These are phyloP conservation scores for Emydocephalus ijimae DNA, from an alignment of 2,113 vertebrate species.

Conservation along the genomic window DNA sequence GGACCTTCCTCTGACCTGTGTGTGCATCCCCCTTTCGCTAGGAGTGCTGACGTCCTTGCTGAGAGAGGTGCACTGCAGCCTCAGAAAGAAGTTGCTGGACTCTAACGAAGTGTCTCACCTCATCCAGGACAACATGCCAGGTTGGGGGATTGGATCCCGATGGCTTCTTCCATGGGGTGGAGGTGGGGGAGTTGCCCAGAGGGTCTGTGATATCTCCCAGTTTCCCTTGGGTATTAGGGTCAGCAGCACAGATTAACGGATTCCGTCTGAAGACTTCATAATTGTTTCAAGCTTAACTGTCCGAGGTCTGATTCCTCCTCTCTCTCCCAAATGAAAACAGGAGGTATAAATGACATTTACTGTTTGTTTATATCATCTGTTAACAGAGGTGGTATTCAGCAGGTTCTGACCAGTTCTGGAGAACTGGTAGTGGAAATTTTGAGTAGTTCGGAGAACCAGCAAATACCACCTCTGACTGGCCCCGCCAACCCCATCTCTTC, in stretches of 20 bases:
- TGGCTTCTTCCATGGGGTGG: accelerated
- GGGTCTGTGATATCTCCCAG: neutral
- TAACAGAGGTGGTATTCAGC: neutral
- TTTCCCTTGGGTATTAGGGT: neutral
- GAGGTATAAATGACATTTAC: neutral
- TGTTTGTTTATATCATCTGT: neutral
- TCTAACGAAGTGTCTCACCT: constrained; percentile 52
- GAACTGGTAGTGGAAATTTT: too few species aligned
- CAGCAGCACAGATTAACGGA: neutral
- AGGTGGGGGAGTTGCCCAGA: too few species aligned
- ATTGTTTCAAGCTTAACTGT: neutral
- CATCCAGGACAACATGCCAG: constrained; percentile 75
- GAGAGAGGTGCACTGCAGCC: constrained; percentile 57
- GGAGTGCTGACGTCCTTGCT: constrained; percentile 64
- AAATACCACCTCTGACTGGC: too few species aligned
- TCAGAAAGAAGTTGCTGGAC: constrained; percentile 42
- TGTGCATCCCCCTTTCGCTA: constrained; percentile 38
- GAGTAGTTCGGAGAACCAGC: too few species aligned
- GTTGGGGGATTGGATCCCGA: neutral
- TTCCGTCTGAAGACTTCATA: neutral
- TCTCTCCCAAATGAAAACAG: neutral
- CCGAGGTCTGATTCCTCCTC: neutral
- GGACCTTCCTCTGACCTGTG: neutral
- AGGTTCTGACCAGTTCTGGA: too few species aligned
- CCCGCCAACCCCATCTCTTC: too few species aligned